Evolutionary conservation across 2,113 vertebrate genomes (phyloP).

Genomic region (Rhea pennata): DNA sequence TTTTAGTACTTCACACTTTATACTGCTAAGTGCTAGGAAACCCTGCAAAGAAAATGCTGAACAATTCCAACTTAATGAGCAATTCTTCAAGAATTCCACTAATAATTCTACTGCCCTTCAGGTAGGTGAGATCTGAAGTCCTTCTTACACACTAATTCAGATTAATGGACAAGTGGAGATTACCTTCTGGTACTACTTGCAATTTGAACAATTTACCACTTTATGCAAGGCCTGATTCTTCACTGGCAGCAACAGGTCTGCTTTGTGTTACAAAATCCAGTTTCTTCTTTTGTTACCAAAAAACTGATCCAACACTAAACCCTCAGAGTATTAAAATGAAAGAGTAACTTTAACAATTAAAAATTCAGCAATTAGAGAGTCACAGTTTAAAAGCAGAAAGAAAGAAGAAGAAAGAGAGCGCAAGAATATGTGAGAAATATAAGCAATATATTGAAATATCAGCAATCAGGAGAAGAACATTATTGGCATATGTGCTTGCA

Average conservation of each 20-base stretch:
- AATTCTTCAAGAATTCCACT: neutral
- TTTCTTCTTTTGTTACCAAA: neutral
- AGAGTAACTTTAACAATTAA: neutral
- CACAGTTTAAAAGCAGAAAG: rapidly evolving
- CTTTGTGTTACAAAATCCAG: neutral
- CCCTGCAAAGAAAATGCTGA: neutral
- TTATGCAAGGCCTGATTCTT: neutral
- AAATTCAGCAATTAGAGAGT: neutral
- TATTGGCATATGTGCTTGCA: neutral
- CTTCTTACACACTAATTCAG: neutral
- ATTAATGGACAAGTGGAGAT: neutral
- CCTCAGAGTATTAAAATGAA: neutral
- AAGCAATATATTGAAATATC: neutral
- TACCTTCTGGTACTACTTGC: neutral
- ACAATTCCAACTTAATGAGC: neutral
- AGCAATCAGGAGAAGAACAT: neutral
- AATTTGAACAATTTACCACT: neutral
- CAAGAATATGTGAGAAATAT: neutral
- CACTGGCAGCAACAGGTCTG: neutral
- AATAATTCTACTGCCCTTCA: neutral
- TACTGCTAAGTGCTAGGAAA: neutral
- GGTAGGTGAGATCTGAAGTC: neutral
- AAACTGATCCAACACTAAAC: neutral
- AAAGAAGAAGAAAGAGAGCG: neutral
- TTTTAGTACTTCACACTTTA: neutral